These are phyloP conservation scores for Bathynomus jamesi DNA, from an alignment of 1,140 invertebrate genomes.

Conservation along the genomic window DNA sequence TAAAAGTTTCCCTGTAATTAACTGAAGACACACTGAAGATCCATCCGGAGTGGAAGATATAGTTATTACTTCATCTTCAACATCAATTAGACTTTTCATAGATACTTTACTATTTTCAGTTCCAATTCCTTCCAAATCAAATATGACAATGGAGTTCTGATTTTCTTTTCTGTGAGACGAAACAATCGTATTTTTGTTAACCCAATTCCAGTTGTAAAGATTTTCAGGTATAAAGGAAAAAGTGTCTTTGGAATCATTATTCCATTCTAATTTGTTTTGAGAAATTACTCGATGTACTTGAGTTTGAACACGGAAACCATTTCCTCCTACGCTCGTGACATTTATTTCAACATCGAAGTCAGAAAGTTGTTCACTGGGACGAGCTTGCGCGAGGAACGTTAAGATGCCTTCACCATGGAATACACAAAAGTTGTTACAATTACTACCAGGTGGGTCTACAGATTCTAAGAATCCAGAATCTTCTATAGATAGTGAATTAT, in stretches of 20 bases:
- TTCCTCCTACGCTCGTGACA: conserved; percentile 26
- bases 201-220: conserved; percentile 38
- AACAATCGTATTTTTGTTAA: conserved; percentile 27
- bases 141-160: conserved; percentile 4
- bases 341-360: conserved; percentile 10
- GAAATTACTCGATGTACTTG: conserved; percentile 14
- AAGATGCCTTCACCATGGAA: conserved; percentile 29
- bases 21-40: conserved; percentile 8
- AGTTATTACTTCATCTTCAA: conserved; percentile 14
- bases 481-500: conserved; percentile 29
- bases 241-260: neutral
- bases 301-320: conserved; percentile 17
- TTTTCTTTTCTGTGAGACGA: conserved; percentile 12
- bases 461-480: conserved; percentile 40
- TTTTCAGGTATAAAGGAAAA: neutral
- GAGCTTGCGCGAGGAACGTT: conserved; percentile 18
- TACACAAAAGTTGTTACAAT: conserved; percentile 33
- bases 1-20: conserved; percentile 9
- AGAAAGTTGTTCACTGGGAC: conserved; percentile 6
- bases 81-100: conserved; percentile 10
- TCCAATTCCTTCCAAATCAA: conserved; percentile 17
- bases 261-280: conserved; percentile 15
- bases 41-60: conserved; percentile 12
- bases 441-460: conserved; percentile 41
- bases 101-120: conserved; percentile 4